These are phyloP conservation scores for Chrosomus eos DNA, from an alignment of 2,797 vertebrate genomes.

Conservation along the genomic window DNA sequence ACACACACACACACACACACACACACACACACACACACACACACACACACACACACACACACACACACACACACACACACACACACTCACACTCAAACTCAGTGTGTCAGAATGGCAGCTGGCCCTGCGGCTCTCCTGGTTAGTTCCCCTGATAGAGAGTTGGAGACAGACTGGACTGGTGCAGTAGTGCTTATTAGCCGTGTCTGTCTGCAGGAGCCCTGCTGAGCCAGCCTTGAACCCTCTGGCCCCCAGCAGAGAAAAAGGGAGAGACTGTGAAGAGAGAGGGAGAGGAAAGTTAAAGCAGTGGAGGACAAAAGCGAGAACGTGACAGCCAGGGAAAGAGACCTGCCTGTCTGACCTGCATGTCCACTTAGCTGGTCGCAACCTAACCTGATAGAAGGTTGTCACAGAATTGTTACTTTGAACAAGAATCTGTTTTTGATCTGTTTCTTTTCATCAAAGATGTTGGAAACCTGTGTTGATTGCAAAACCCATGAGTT, in stretches of 20 bases:
- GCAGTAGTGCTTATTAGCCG: constrained; percentile 51
- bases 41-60: not conserved
- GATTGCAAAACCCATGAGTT: not conserved
- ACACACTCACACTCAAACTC: constrained; percentile 1
- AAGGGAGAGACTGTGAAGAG: not conserved
- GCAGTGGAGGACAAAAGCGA: constrained; percentile 26
- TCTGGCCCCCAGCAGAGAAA: constrained; percentile 44
- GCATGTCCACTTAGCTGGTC: constrained; percentile 15
- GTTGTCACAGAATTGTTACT: not conserved
- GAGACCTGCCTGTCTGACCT: constrained; percentile 13
- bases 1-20: constrained; percentile 1
- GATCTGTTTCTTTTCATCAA: not conserved
- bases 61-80: not conserved
- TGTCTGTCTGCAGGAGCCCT: constrained; percentile 52
- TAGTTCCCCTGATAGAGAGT: constrained; percentile 43
- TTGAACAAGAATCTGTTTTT: not conserved
- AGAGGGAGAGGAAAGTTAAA: not conserved
- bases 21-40: constrained; percentile 11
- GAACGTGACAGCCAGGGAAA: constrained; percentile 2
- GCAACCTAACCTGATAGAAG: not conserved
- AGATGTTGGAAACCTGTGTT: not conserved
- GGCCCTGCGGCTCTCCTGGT: constrained; percentile 49
- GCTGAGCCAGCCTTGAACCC: constrained; percentile 41
- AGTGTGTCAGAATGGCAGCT: constrained; percentile 44
- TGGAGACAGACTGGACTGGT: constrained; percentile 47